Conservation (phyloP, 2,113 vertebrate species). For the Caranx ignobilis region DNA sequence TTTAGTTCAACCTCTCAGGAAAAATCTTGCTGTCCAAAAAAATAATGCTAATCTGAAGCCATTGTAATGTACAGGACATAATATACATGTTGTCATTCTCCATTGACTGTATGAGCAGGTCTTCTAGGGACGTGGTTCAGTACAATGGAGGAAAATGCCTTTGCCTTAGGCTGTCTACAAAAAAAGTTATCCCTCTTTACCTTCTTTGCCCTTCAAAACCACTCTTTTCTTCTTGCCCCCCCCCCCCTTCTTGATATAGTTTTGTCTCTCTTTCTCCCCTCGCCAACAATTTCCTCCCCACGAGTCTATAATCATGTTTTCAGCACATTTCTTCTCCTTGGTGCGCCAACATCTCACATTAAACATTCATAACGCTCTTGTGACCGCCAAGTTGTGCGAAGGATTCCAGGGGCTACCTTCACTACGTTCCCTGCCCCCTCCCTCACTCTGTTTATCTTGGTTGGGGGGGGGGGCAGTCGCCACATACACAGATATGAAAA, state of each 20-base stretch:
- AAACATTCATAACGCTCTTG: slow-evolving; percentile 76
- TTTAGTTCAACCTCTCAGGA: slow-evolving; percentile 15
- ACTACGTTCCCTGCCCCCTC: slow-evolving; percentile 33
- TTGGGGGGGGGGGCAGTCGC: not conserved
- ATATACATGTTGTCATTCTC: slow-evolving; percentile 6
- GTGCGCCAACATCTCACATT: slow-evolving; percentile 66
- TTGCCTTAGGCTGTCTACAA: slow-evolving; percentile 26
- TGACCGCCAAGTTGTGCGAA: slow-evolving; percentile 59
- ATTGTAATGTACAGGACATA: slow-evolving; percentile 10
- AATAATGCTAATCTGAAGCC: slow-evolving; percentile 1
- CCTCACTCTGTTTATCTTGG: slow-evolving; percentile 42
- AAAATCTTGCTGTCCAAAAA: slow-evolving; percentile 10
- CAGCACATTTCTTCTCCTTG: slow-evolving; percentile 76
- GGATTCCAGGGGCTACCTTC: slow-evolving; percentile 61
- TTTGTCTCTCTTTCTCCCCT: slow-evolving; percentile 39
- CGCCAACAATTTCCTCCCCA: slow-evolving; percentile 48
- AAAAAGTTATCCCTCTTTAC: slow-evolving; percentile 36
- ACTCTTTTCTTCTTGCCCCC: slow-evolving; percentile 37
- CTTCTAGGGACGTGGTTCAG: not conserved
- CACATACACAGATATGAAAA: slow-evolving; percentile 50
- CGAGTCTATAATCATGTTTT: slow-evolving; percentile 78
- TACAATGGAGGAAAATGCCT: slow-evolving; percentile 16
- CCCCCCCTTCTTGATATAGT: slow-evolving; percentile 19
- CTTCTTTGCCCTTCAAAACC: slow-evolving; percentile 63
- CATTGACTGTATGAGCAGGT: slow-evolving; percentile 4